A percentile compares a stretch with the other conserved stretches of the same genome.
Conservation (phyloP, 1,140 invertebrate species). For the Globodera rostochiensis region DNA sequence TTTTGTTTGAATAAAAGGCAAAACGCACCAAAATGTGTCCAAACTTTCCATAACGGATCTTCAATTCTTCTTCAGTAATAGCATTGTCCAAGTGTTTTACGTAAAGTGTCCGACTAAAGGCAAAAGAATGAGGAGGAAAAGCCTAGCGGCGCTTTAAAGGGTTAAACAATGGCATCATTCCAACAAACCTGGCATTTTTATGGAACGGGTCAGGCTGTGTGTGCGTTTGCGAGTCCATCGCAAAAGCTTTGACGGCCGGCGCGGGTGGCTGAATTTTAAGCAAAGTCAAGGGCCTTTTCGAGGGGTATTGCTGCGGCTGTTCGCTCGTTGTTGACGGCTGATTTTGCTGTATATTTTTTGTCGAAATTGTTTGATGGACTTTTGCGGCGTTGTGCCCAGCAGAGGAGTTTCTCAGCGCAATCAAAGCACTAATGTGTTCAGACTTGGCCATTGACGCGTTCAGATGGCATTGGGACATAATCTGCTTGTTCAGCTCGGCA, state of each 20-base stretch:
- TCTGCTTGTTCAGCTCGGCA: conserved; percentile 3
- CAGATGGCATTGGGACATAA: neutral
- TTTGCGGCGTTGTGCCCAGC: neutral
- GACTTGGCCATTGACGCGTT: neutral
- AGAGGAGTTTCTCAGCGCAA: conserved; percentile 5
- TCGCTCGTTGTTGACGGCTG: neutral
- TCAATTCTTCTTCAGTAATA: conserved; percentile 13
- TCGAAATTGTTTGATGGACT: neutral
- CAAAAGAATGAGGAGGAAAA: neutral
- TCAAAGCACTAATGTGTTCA: neutral
- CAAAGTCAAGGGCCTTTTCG: conserved; percentile 1
- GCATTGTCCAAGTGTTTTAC: conserved; percentile 32
- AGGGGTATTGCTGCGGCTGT: neutral
- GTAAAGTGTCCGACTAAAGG: conserved; percentile 30
- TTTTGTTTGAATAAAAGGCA: neutral
- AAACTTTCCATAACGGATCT: conserved; percentile 24
- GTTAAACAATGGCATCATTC: neutral
- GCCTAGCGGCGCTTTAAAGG: neutral
- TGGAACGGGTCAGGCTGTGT: conserved; percentile 27
- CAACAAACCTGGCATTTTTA: conserved; percentile 28
- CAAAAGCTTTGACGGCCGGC: conserved; percentile 21
- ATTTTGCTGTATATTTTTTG: conserved; percentile 18
- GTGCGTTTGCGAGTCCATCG: conserved; percentile 15
- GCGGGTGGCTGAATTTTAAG: neutral
- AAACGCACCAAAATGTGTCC: conserved; percentile 35